Conservation (phyloP, 2,797 vertebrate genomes). For the Gallinago solitaria region DNA sequence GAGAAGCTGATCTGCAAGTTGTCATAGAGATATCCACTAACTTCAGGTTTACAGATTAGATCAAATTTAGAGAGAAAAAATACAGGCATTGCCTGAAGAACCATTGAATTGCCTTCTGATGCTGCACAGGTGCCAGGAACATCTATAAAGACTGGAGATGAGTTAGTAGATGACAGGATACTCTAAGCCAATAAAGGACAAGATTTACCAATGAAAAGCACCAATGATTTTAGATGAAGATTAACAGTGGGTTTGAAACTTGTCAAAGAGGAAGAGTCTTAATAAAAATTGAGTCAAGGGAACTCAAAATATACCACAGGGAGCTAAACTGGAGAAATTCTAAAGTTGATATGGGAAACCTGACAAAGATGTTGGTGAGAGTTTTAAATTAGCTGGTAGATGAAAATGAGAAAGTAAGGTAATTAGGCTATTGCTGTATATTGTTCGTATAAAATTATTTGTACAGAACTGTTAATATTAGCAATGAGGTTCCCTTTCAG, state of each 20-base stretch:
- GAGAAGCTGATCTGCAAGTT: background rate
- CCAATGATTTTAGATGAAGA: background rate
- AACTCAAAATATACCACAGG: background rate
- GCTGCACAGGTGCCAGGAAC: background rate
- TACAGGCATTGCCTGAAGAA: background rate
- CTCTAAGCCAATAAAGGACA: background rate
- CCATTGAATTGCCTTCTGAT: background rate
- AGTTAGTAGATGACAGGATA: background rate
- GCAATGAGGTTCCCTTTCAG: background rate
- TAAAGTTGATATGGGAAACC: background rate
- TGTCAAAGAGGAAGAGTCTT: background rate
- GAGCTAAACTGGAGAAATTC: background rate
- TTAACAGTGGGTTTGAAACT: background rate
- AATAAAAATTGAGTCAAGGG: background rate
- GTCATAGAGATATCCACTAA: slow-evolving; percentile 37
- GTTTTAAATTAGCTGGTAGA: background rate
- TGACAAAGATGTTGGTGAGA: background rate
- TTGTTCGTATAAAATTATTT: background rate
- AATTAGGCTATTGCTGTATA: background rate
- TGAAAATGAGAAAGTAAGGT: background rate
- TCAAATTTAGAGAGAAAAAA: background rate
- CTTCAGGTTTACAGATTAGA: background rate
- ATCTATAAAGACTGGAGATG: background rate
- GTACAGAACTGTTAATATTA: background rate
- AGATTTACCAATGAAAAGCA: background rate